Conservation (phyloP, 2,113 vertebrate species). For the Dryoscopus gambensis region DNA sequence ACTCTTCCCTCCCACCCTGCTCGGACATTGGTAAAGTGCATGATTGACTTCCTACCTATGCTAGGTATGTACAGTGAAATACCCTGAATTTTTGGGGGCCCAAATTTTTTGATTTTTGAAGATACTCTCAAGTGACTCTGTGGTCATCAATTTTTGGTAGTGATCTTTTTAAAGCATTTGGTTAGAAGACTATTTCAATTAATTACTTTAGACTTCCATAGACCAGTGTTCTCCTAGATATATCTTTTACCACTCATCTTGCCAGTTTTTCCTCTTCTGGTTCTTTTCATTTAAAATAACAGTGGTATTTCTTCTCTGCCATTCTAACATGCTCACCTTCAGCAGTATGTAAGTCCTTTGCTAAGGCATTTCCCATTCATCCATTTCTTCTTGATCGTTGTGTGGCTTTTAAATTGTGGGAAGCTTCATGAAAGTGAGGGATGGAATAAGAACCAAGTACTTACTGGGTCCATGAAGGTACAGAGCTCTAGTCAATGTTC, state of each 20-base stretch:
- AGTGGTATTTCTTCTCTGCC: neutral
- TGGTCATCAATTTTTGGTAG: neutral
- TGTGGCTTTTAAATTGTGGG: neutral
- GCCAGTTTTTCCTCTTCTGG: neutral
- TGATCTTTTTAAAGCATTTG: neutral
- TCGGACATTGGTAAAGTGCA: neutral
- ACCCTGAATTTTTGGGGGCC: neutral
- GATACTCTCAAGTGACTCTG: slow-evolving; percentile 79
- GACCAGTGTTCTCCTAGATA: neutral
- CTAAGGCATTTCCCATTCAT: neutral
- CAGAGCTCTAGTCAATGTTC: neutral
- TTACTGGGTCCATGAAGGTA: slow-evolving; percentile 7
- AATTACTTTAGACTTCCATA: neutral
- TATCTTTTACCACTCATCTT: neutral
- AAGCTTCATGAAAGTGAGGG: neutral
- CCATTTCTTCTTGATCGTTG: neutral
- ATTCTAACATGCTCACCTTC: neutral
- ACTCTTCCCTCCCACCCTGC: neutral
- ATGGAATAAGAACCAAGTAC: slow-evolving; percentile 12
- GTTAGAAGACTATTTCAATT: neutral
- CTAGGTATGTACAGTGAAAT: neutral
- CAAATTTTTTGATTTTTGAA: neutral
- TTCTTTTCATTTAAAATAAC: neutral
- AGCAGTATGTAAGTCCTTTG: neutral
- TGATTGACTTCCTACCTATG: neutral